These are phyloP conservation scores for Drosophila bunnanda DNA, from an alignment of 2,888 invertebrate species.

Conservation along the genomic window DNA sequence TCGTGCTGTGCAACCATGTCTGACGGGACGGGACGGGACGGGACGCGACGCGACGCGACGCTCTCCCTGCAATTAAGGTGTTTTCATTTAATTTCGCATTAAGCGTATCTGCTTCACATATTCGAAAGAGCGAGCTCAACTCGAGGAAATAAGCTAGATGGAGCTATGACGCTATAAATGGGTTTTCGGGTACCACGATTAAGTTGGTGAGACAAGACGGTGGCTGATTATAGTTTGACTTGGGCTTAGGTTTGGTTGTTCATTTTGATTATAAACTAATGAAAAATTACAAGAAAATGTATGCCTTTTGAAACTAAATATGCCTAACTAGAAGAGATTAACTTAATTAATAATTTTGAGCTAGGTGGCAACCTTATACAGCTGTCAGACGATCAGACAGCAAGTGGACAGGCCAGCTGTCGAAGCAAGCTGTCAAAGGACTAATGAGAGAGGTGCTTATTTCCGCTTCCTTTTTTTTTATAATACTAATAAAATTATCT, in stretches of 20 bases:
- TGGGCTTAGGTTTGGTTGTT: too few species aligned
- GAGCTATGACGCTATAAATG: constrained; percentile 3
- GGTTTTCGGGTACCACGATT: constrained; percentile 6
- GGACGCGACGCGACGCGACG: constrained; percentile 12
- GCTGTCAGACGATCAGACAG: not conserved
- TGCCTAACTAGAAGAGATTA: fast-evolving
- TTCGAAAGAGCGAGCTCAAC: constrained; percentile 30
- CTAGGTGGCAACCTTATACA: not conserved
- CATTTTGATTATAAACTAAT: not conserved
- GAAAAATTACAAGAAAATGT: too few species aligned
- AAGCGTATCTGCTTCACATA: constrained; percentile 47
- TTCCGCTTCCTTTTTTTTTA: too few species aligned
- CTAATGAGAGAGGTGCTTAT: too few species aligned
- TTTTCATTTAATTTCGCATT: constrained; percentile 54
- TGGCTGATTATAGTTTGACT: not conserved
- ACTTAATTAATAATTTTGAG: not conserved
- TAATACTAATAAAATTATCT: too few species aligned
- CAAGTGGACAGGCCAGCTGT: not conserved
- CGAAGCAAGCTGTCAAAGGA: not conserved
- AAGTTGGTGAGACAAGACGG: not conserved
- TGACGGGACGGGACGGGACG: constrained; percentile 26
- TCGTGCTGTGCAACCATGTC: constrained; percentile 33
- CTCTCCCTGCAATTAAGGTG: constrained; percentile 46
- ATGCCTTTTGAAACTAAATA: too few species aligned
- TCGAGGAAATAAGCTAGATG: constrained; percentile 31